These are phyloP conservation scores for Leptinotarsa rubiginosa DNA, from an alignment of 2,888 invertebrate genomes.

Conservation along the genomic window DNA sequence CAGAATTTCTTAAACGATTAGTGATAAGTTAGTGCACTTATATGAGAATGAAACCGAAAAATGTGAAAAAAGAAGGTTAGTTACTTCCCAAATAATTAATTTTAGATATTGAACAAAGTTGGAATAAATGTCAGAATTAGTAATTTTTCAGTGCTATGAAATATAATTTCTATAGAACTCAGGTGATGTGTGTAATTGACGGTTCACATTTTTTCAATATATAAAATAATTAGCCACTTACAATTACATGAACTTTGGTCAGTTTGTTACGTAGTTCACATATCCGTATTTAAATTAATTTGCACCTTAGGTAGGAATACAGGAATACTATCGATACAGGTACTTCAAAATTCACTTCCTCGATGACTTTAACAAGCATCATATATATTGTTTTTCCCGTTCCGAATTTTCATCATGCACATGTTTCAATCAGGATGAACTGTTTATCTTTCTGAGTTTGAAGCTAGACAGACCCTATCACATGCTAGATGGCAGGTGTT, in stretches of 20 bases:
- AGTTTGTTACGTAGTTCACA: background rate
- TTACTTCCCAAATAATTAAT: background rate
- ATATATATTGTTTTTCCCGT: background rate
- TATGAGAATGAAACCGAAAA: constrained; percentile 9
- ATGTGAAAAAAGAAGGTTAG: background rate
- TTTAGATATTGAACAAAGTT: no score
- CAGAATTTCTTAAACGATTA: background rate
- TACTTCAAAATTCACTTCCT: no score
- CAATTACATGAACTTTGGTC: constrained; percentile 3
- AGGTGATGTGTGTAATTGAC: background rate
- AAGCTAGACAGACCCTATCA: constrained; percentile 2
- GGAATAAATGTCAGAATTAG: no score
- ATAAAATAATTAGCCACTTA: background rate
- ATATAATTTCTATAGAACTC: background rate
- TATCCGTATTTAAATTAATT: background rate
- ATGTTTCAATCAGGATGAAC: background rate
- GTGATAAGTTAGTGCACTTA: background rate
- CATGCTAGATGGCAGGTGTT: background rate
- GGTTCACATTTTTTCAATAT: background rate
- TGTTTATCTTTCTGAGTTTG: background rate
- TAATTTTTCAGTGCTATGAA: no score
- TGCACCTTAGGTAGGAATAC: background rate
- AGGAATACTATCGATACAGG: no score
- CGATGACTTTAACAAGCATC: background rate
- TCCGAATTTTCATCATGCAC: background rate